Conservation (phyloP, 2,797 vertebrate genomes). For the Premnoplex brunnescens region DNA sequence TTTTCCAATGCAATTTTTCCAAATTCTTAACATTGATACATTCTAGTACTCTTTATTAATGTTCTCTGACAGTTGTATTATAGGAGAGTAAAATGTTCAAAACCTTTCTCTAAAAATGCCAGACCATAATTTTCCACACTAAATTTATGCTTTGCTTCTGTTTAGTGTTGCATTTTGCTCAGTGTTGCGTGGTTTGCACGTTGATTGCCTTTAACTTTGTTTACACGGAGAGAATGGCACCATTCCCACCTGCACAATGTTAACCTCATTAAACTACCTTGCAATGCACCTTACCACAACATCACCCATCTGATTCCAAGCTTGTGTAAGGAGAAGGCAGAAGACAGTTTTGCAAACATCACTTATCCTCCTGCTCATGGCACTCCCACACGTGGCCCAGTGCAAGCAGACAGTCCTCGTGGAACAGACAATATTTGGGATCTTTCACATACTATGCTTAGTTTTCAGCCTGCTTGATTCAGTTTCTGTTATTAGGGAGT, state of each 20-base stretch:
- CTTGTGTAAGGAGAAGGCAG: background rate
- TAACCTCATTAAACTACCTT: background rate
- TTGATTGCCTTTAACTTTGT: background rate
- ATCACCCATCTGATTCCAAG: background rate
- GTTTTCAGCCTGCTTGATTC: background rate
- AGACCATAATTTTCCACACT: background rate
- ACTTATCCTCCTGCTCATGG: background rate
- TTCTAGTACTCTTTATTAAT: background rate
- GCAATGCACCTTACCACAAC: fast-evolving
- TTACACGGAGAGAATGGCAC: background rate
- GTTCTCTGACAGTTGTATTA: background rate
- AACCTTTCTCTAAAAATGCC: background rate
- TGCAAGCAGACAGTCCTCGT: background rate
- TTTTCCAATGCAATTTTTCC: background rate
- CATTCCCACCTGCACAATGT: background rate
- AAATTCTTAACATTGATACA: background rate
- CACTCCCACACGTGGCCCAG: background rate
- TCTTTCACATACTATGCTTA: background rate
- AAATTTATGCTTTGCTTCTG: background rate
- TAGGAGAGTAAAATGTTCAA: background rate
- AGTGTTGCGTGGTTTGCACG: background rate
- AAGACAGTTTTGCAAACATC: background rate
- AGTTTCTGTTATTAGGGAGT: background rate
- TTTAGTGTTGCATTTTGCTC: background rate
- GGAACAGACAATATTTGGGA: background rate